Evolutionary conservation across 2,888 invertebrate genomes (phyloP), one percentile per base, ranked within the genome.

Genomic region (Osmoderma eremita): DNA sequence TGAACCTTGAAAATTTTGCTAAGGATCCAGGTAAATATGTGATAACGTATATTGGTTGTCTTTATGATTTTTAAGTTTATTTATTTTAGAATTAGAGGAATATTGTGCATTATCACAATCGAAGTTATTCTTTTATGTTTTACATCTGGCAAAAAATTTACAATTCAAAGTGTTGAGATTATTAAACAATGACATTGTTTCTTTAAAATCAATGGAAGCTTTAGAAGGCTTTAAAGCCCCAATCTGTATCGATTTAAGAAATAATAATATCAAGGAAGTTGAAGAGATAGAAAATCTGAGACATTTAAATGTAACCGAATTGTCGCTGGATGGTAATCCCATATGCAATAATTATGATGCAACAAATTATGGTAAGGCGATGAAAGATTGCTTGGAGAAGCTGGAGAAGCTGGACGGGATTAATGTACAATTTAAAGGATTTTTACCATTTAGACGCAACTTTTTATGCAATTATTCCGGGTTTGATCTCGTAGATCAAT

Each of bases 261-360:
- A 71, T 20, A 75, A 75, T 65, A 68, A 67, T 42, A 68, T 72
- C 13, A 65, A 65, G 54, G 56, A 65, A 8, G 12, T 61, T 10
- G 24, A 17, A 0, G 67, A 69, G 13, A 38, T 70, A 36, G 42
- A 54, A 2, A 41, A 50, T 10, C 22, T 72, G 15, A 69, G 67
- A 53, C 38, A 65, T 51, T 45, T 68, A 51, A 22, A 48, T 20
- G 42, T 81, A 22, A 77, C 74, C 39, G 78, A 79, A 54, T 71
- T 93, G 6, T 82, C 80, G 69, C 78, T 93, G 30, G 90, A 91
- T 74, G 89, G 88, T 0, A 93, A 93, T 81, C 90, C 90, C 0
- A 73, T 93, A 0, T 91, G 91, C 76, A 85, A 86, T 63, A 86
- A 88, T 73, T 90, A 87, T 74, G 87, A 86, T 58, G 83, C 87